Conservation (phyloP, 2,888 invertebrate species). For the Drosophila nigritarsus region DNA sequence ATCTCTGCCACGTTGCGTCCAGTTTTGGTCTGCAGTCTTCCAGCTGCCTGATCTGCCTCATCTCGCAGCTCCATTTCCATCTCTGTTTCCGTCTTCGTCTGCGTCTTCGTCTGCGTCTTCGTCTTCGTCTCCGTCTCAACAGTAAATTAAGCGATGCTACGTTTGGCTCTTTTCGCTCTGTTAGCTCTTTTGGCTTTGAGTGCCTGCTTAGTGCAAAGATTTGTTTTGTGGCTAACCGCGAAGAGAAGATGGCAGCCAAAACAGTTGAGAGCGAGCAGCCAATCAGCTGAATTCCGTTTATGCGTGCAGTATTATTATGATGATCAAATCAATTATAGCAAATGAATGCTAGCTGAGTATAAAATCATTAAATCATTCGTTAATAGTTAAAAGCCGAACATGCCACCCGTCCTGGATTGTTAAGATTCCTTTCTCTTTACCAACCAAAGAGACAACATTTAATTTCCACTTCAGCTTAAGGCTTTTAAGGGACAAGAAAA, state of each 20-base stretch:
- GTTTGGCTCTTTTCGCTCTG: constrained; percentile 33
- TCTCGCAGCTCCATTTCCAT: constrained; percentile 1
- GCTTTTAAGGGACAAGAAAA: not conserved
- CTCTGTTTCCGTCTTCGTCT: constrained; percentile 5
- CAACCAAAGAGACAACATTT: not conserved
- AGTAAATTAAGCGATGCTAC: constrained; percentile 62
- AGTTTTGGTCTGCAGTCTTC: constrained; percentile 6
- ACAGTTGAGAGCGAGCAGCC: constrained; percentile 5
- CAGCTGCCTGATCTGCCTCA: constrained; percentile 10
- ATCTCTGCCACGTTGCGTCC: constrained; percentile 13
- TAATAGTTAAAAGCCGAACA: too few species aligned
- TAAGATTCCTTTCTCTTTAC: not conserved
- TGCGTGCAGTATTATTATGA: constrained; percentile 21
- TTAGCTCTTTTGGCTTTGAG: constrained; percentile 36
- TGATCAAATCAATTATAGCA: constrained; percentile 1
- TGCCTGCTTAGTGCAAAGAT: constrained; percentile 66
- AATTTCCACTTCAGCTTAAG: not conserved
- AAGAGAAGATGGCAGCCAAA: constrained; percentile 1
- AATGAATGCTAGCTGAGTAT: not conserved
- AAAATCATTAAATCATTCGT: not conserved
- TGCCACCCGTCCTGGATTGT: not conserved
- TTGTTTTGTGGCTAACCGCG: constrained; percentile 50
- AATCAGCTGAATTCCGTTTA: constrained; percentile 18
- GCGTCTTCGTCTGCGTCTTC: constrained; percentile 8
- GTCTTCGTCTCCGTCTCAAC: constrained; percentile 7